These are phyloP conservation scores for Xiphorhynchus erythropygius DNA, from an alignment of 2,797 vertebrate species.

Conservation along the genomic window DNA sequence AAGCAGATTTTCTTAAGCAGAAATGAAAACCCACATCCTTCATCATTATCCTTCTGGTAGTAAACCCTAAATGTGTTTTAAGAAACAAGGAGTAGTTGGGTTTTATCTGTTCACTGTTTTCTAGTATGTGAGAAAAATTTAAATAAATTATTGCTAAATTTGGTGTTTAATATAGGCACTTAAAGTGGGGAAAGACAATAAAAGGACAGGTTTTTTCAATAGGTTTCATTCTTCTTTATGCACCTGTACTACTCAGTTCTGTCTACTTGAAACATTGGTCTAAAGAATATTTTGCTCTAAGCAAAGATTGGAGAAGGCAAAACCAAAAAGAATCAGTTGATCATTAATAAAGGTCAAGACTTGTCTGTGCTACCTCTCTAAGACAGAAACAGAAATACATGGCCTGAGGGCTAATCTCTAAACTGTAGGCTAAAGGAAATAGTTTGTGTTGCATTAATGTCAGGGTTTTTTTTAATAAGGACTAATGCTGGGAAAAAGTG, in stretches of 20 bases:
- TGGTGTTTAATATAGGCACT: background rate
- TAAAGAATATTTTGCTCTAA: background rate
- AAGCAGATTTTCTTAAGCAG: background rate
- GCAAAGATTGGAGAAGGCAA: background rate
- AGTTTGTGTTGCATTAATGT: background rate
- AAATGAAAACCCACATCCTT: background rate
- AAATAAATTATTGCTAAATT: background rate
- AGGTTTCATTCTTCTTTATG: background rate
- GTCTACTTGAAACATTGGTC: background rate
- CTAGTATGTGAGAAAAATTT: background rate
- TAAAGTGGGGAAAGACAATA: background rate
- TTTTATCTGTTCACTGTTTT: background rate
- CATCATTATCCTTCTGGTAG: background rate
- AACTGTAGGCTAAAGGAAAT: background rate
- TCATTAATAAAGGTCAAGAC: background rate
- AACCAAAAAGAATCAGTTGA: background rate
- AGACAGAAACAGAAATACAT: background rate
- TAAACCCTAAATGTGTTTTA: background rate
- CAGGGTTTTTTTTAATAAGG: background rate
- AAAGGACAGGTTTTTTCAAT: fast-evolving
- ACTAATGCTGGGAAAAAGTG: background rate
- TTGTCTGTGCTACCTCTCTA: background rate
- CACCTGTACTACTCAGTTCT: background rate
- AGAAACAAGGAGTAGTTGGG: background rate
- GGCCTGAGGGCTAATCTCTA: background rate